Base-by-base conservation (phyloP, 1,140 invertebrate genomes). In the Stenopsyche tienmushanensis region DNA sequence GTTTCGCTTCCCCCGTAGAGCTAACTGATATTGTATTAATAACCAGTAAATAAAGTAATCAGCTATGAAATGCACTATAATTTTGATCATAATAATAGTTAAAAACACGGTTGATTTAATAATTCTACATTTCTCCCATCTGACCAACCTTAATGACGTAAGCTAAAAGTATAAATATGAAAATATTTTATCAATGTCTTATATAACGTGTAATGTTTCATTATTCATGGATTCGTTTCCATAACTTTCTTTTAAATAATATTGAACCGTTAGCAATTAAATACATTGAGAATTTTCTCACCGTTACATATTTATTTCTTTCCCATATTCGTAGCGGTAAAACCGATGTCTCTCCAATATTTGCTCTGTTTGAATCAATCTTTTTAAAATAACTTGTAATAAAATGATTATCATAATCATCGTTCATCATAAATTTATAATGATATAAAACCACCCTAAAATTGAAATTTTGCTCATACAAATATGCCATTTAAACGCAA, bases 1-100 rank as follows among this genome's bases (percentile, higher is more conserved):
- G n/a, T 23, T n/a, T 62, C 24, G 1, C 26, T 26, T 15, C 26
- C 29, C n/a, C n/a, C n/a, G 34, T 41, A 60, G 23, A 2, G 26
- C n/a, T 7, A 29, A 1, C 17, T 60, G 42, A 13, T 15, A 17
- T 1, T 85, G 81, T 58, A 79, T 77, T 21, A 94, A 73, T 10
- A 92, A 78, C 86, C 88, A 90, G 72, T 85, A 93, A 0, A 94
- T 76, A 45, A 85, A 83, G 72, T 90, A 90, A 75, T 94, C 91
- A 2, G 84, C 83, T 10, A 84, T 72, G 70, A 93, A 85, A 66
- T 91, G 88, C 29, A 87, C 84, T 2, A 80, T 72, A 0, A 91
- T 76, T 74, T 92, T 90, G 42, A 89, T 78, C 0, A 84, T 84
- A 1, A 84, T 83, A 8, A 89, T 73, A 0, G 77, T 65, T 69